Evolutionary conservation across 2,797 vertebrate genomes (phyloP), one percentile per base, ranked within the genome.

Genomic region (Hapalemur alaotrensis): DNA sequence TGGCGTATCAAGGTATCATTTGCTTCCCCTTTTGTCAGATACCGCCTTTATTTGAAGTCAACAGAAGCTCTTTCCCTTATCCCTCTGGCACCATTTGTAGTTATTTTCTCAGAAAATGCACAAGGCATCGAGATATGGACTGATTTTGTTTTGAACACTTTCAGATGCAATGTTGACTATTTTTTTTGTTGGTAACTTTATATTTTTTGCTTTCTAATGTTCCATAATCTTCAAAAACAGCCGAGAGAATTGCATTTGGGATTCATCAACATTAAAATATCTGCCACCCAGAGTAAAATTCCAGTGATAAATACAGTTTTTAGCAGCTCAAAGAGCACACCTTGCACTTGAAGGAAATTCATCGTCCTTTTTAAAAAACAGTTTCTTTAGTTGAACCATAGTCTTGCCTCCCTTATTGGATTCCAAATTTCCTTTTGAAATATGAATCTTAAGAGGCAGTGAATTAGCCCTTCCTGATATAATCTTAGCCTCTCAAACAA

Each of bases 211-310:
- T 95, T 78, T 96, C 72, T 84, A 76, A 70, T 94, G 72, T 69
- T 78, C 48, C 25, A 65, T 18, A 46, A 59, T 89, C 78, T 95
- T 96, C 82, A 63, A 81, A 90, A 97, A 54, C 32, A 93, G 41
- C 54, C 54, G 13, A 57, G 67, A 88, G 20, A 52, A 46, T 72
- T 57, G 43, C 59, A 91, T 87, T 94, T 54, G 69, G 54, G 78
- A 96, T 76, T 81, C 25, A 25, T 43, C 28, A 8, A 50, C 85
- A 86, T 93, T 73, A 84, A 97, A 78, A 92, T 92, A 81, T 80
- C 65, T 95, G 57, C 75, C 52, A 54, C 25, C 79, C 57, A 85
- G 78, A 95, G 72, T 92, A 90, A 97, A 95, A 95, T 95, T 80
- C 80, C 70, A 92, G 61, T 20, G 70, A 43, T 79, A 80, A 70